Evolutionary conservation across 2,113 vertebrate species (phyloP), one percentile per base, ranked within the genome.

Genomic region (Callopanchax toddi): DNA sequence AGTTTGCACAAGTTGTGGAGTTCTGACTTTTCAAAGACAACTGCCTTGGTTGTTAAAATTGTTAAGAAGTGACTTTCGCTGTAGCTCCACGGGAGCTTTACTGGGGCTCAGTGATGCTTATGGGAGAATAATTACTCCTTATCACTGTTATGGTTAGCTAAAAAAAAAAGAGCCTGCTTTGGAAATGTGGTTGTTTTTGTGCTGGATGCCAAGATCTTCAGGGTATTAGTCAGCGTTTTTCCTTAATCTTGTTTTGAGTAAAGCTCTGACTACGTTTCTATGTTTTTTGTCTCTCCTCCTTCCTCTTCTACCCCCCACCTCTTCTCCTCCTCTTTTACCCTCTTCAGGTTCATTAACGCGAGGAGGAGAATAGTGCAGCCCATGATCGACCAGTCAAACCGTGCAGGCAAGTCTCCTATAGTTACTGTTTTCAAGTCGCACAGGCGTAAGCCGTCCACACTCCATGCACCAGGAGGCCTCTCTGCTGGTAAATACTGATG

Each of bases 381-480:
- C 79, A 99, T 99, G 97, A 99, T 99, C 91, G 97, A 99, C 94
- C 97, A 99, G 94, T 99, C 97, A 82, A 99, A 99, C 92, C 94
- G 97, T 95, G 97, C 97, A 99, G 97, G 97, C 94, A 96, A 99
- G 97, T 97, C 87, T 90, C 89, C 89, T 76, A 0, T 91, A 91
- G 84, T 95, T 93, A 93, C 94, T 91, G 86, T 94, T 87, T 93
- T 94, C 89, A 82, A 91, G 92, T 94, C 90, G 70, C 72, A 65
- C 88, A 91, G 82, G 87, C 83, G 11, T 92, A 94, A 94, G 81
- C 77, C 86, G 77, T 92, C 91, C 89, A 89, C 91, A 87, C 92
- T 91, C 94, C 93, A 93, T 96, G 90, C 92, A 94, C 93, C 71
- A 22, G 91, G 92, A 94, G 92, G 86, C 92, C 91, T 74, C 59